Conservation (phyloP, 2,113 vertebrate genomes). For the Callionymus lyra region DNA sequence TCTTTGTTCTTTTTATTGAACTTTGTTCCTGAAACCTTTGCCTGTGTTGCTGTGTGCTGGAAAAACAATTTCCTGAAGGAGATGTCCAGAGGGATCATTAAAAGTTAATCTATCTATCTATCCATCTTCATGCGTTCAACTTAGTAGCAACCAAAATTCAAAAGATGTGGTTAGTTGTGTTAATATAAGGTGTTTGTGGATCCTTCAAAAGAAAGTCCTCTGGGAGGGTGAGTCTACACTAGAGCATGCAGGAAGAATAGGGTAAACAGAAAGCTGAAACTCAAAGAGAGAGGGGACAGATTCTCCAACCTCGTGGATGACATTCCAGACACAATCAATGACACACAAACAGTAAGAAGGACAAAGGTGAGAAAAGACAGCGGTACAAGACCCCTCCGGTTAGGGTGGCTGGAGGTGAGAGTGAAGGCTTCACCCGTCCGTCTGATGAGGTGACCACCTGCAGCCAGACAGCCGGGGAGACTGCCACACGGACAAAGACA, state of each 20-base stretch:
- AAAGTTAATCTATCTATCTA: too few species aligned
- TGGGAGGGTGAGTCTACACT: conserved; percentile 19
- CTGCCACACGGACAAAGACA: conserved; percentile 60
- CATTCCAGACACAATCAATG: conserved; percentile 7
- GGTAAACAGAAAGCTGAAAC: conserved; percentile 27
- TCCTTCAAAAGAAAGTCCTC: too few species aligned
- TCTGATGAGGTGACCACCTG: conserved; percentile 56
- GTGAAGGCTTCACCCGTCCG: conserved; percentile 36
- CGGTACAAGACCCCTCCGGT: conserved; percentile 53
- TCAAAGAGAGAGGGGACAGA: conserved; percentile 34
- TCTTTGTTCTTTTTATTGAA: too few species aligned
- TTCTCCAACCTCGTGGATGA: conserved; percentile 56
- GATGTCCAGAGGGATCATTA: too few species aligned
- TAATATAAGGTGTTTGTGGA: too few species aligned
- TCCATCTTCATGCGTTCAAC: too few species aligned
- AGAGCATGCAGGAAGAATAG: conserved; percentile 31
- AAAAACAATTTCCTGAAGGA: too few species aligned
- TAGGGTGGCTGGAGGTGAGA: conserved; percentile 37
- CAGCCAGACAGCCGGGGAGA: conserved; percentile 51
- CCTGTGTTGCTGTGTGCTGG: too few species aligned
- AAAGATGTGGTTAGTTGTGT: too few species aligned
- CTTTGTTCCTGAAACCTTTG: too few species aligned
- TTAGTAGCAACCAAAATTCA: too few species aligned
- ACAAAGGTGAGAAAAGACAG: conserved; percentile 40
- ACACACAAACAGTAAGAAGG: conserved; percentile 37